Base-by-base conservation (phyloP, 1,140 invertebrate genomes). In the Cotesia vestalis region DNA sequence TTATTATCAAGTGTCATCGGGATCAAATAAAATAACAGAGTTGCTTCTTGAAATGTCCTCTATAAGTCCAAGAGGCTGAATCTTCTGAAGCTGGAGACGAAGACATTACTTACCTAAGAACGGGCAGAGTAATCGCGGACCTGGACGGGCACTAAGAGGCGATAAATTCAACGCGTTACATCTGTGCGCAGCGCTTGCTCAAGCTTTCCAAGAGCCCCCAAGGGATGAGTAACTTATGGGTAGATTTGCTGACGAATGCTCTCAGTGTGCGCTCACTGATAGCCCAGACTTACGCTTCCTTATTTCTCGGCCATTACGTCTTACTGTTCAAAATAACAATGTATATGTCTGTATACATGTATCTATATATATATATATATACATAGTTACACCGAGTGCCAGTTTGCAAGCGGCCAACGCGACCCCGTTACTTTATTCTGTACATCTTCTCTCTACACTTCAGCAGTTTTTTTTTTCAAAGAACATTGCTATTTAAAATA, bases 141-240 rank as follows among this genome's bases (percentile, higher is more conserved):
- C 70, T 62, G 68, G 27, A 52, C 51, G 59, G 40, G 38, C 75
- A 75, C 77, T 75, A 75, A 80, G 73, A 77, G 75, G 75, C 74
- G 77, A 81, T 80, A 81, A 80, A 80, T 81, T 78, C 74, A 75
- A 69, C 74, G 76, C 76, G 77, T 76, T 76, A 73, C 78, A 78
- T 80, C 78, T 77, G 75, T 66, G 60, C 63, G 34, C 59, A 17
- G 52, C 36, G 57, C 8, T 35, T 40, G 46, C 40, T 71, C 60
- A 66, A 46, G 40, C 62, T 69, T 52, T 59, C 53, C 51, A 12
- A 9, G 17, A 35, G 46, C 9, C 52, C 73, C 35, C 57, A 8
- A 76, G 73, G 69, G 75, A 75, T 78, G 71, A 75, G 66, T 77
- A 71, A 79, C 74, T 77, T 78, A 79, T 75, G 74, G 74, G 60